phyloP scores from a whole-genome alignment of 2,113 vertebrate genomes.

The Tetrao urogallus region DNA sequence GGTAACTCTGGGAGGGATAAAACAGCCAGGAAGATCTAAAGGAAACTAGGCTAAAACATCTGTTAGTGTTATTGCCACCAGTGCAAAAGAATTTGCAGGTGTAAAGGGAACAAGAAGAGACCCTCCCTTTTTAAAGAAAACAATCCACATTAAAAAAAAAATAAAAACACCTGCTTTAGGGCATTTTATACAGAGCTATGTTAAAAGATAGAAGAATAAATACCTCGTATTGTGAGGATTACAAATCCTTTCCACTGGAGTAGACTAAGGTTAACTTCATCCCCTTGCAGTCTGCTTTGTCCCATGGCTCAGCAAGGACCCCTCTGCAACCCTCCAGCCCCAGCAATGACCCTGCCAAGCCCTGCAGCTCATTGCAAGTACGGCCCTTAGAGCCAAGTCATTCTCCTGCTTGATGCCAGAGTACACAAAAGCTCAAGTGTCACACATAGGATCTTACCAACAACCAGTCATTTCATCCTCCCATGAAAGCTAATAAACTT shows the following conservation, averaged over 20 bases:
- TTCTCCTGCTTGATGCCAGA: background rate
- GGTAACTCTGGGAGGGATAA: background rate
- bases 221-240: background rate
- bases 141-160: background rate
- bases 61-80: rapidly evolving
- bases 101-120: rapidly evolving
- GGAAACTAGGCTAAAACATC: background rate
- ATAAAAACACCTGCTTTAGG: background rate
- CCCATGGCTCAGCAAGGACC: background rate
- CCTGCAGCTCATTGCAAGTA: background rate
- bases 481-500: background rate
- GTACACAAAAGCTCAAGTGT: background rate
- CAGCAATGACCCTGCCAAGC: background rate
- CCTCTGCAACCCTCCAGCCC: background rate
- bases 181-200: background rate
- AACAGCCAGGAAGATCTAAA: background rate
- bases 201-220: background rate
- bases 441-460: background rate
- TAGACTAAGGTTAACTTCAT: background rate
- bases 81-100: background rate
- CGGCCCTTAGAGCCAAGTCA: background rate
- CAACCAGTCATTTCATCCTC: background rate
- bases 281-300: background rate
- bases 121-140: background rate
- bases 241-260: background rate